Percentiles rank a stretch among this genome's conserved stretches.
phyloP scores from a whole-genome alignment of 2,797 vertebrate species.

The Cheirogaleus major region DNA sequence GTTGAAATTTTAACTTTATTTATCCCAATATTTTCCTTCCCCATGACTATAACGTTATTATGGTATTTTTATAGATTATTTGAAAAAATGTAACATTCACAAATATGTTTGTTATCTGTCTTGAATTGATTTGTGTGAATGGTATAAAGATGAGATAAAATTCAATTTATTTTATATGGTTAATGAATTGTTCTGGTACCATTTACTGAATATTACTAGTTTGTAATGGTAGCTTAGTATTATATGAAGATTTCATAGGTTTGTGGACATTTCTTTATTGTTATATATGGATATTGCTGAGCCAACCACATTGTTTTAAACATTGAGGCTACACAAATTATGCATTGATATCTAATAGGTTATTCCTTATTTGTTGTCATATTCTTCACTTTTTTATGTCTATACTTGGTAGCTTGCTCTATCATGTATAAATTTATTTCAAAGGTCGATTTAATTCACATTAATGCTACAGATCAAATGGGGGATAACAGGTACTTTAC shows the following conservation, averaged over 20 bases:
- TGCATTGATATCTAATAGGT: neutral
- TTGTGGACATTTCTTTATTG: neutral
- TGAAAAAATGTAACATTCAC: neutral
- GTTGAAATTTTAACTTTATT: neutral
- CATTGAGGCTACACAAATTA: neutral
- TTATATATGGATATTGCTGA: neutral
- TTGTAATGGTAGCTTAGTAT: neutral
- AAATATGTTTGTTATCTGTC: neutral
- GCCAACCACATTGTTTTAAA: neutral
- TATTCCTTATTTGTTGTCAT: neutral
- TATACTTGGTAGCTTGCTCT: neutral
- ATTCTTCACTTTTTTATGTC: neutral
- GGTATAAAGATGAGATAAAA: neutral
- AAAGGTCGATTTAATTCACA: neutral
- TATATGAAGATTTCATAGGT: neutral
- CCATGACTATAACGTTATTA: neutral
- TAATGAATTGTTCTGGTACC: neutral
- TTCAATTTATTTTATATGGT: neutral
- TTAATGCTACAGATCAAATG: neutral
- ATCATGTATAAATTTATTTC: neutral
- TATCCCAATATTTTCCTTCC: neutral
- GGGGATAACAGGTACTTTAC: neutral
- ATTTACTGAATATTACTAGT: neutral
- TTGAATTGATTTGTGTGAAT: neutral
- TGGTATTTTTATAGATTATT: neutral